Evolutionary conservation across 2,888 invertebrate genomes (phyloP), one percentile per base, ranked within the genome.

Genomic region (Andrena flavipes): DNA sequence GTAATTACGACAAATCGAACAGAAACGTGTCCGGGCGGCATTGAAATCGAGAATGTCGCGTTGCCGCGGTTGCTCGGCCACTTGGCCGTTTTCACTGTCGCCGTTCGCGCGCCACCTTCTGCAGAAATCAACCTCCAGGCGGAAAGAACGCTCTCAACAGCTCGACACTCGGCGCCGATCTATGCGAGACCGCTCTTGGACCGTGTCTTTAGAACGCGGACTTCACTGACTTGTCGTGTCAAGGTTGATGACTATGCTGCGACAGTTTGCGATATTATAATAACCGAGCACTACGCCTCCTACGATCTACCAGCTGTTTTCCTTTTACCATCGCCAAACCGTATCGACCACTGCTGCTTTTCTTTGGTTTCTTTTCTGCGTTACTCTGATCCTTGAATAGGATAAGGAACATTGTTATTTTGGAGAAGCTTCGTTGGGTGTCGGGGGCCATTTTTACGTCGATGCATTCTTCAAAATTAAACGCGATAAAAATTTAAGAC

Each of bases 41-140:
- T 86, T 84, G 86, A 85, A 84, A 82, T 69, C 82, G 85, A 85
- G 86, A 86, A 86, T 85, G 86, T 81, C 84, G 86, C 80, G 79
- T 65, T 77, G 70, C 71, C 65, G 67, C 64, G 77, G 72, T 16
- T 60, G 79, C 42, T 16, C 42, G 42, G 42, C 42, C 42, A 42
- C 42, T 13, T 13, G 42, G 63, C 78, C 33, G 69, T 80, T 84
- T 84, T 84, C 84, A 84, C 84, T 84, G 84, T 80, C 84, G 84
- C 62, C 67, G 30, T 63, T 72, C 80, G 77, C 84, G 82, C 79
- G 69, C 30, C 10, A 48, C 16, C 62, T 35, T 23, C 56, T 13
- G 51, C 73, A 26, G 48, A 48, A 49, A n/a, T 30, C 29, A 67
- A 54, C 67, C 78, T 67, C 35, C 51, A 60, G 59, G 23, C 20